These are phyloP conservation scores for Heterotilapia buettikoferi DNA, from an alignment of 2,113 vertebrate species.

Conservation along the genomic window DNA sequence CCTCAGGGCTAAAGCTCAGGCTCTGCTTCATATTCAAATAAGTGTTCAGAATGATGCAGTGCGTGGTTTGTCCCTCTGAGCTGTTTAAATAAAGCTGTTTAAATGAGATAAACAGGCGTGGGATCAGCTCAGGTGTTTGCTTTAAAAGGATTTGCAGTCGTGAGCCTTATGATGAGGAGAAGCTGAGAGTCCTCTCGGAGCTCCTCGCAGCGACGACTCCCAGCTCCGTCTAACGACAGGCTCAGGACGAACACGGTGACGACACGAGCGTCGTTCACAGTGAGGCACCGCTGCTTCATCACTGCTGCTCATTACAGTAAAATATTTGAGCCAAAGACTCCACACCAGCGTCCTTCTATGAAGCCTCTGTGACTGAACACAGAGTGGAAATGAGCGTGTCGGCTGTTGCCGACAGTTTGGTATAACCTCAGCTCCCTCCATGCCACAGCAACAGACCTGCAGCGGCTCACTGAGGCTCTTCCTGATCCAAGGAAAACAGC, in stretches of 20 bases:
- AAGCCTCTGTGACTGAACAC: background rate
- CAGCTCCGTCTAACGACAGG: background rate
- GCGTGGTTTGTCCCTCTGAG: background rate
- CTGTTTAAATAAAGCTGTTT: background rate
- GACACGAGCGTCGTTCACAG: background rate
- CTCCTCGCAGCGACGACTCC: background rate
- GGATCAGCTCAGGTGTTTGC: background rate
- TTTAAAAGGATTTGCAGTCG: background rate
- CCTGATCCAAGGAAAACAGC: background rate
- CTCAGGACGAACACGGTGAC: background rate
- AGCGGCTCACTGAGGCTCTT: background rate
- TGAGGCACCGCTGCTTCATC: accelerated
- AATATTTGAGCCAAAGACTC: no score
- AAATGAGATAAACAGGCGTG: background rate
- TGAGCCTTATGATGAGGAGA: background rate
- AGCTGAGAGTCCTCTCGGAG: background rate
- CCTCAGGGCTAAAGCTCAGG: background rate
- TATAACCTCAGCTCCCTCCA: background rate
- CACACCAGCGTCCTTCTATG: no score
- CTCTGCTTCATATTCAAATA: background rate
- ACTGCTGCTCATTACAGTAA: background rate
- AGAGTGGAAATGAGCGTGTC: background rate
- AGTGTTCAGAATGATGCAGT: background rate
- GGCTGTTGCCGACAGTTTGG: background rate
- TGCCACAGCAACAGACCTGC: background rate